Percentiles rank a stretch among this genome's conserved stretches.
phyloP scores from a whole-genome alignment of 2,113 vertebrate species.

The Lepus americanus region DNA sequence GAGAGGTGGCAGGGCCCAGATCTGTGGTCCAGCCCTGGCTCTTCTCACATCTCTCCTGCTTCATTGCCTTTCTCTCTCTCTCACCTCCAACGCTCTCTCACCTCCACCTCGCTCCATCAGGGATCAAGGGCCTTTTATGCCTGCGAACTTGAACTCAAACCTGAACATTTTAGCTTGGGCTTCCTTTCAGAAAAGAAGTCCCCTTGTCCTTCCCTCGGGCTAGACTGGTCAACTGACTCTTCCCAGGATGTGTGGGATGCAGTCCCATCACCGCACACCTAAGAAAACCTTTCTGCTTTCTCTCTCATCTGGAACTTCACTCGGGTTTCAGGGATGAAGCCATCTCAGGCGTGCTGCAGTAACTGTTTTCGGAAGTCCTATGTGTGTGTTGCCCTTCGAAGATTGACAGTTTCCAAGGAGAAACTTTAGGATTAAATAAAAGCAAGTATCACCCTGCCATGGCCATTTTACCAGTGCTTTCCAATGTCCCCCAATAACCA shows the following conservation, averaged over 20 bases:
- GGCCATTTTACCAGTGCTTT: not conserved
- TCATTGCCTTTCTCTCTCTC: not conserved
- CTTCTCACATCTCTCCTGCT: not conserved
- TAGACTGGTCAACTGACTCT: not conserved
- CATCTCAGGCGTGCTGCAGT: not conserved
- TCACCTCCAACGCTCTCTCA: not conserved
- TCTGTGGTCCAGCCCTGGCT: not conserved
- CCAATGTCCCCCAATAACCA: not conserved
- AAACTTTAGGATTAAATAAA: constrained; percentile 19
- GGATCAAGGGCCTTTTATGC: not conserved
- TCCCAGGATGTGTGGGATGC: not conserved
- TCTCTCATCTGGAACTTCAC: not conserved
- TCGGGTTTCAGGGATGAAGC: not conserved
- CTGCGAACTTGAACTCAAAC: too few relatives aligned
- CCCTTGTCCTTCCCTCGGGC: not conserved
- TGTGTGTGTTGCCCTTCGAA: not conserved
- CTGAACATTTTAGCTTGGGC: not conserved
- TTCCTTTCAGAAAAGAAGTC: constrained; percentile 12
- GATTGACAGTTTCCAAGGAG: not conserved
- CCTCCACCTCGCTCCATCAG: not conserved
- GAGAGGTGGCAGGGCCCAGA: not conserved
- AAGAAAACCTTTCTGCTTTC: not conserved
- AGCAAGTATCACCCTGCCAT: not conserved
- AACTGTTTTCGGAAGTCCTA: constrained; percentile 18
- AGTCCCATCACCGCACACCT: not conserved